Conservation (phyloP, 2,888 invertebrate species). For the Campoplex nolae region DNA sequence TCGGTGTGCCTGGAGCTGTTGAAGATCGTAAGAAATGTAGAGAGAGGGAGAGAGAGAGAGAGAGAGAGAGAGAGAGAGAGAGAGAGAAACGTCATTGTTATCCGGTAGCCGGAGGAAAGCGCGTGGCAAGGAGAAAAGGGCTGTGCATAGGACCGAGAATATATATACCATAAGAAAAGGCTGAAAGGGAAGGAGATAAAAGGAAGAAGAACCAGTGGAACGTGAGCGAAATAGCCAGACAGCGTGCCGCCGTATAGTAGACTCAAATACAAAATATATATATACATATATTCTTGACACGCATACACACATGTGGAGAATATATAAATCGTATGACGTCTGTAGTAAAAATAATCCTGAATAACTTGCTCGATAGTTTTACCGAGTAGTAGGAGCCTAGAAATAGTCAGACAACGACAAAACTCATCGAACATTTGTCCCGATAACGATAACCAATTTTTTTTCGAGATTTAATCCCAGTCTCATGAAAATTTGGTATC, state of each 20-base stretch:
- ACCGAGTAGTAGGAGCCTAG: slow-evolving; percentile 49
- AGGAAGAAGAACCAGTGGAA: slow-evolving; percentile 67
- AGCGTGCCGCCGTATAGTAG: slow-evolving; percentile 69
- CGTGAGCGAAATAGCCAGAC: slow-evolving; percentile 70
- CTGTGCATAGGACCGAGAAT: slow-evolving; percentile 40
- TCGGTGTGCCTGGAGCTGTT: slow-evolving; percentile 55
- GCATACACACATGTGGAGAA: neutral
- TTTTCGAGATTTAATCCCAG: neutral
- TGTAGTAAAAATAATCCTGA: slow-evolving; percentile 28
- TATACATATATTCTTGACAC: slow-evolving; percentile 13
- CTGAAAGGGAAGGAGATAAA: slow-evolving; percentile 37
- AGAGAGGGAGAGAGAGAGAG: slow-evolving; percentile 61
- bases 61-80: slow-evolving; percentile 70
- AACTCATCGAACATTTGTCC: neutral
- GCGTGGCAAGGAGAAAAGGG: slow-evolving; percentile 64
- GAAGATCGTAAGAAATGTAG: slow-evolving; percentile 56
- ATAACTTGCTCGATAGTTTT: slow-evolving; percentile 14
- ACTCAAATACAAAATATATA: neutral
- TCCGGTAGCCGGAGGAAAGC: slow-evolving; percentile 73
- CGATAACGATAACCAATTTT: neutral
- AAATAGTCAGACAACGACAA: slow-evolving; percentile 40
- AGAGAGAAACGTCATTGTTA: slow-evolving; percentile 71
- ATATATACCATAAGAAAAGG: slow-evolving; percentile 21
- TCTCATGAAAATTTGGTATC: neutral
- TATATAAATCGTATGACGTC: neutral